Conservation (phyloP, 2,888 invertebrate genomes). For the Chrysina gloriosa region DNA sequence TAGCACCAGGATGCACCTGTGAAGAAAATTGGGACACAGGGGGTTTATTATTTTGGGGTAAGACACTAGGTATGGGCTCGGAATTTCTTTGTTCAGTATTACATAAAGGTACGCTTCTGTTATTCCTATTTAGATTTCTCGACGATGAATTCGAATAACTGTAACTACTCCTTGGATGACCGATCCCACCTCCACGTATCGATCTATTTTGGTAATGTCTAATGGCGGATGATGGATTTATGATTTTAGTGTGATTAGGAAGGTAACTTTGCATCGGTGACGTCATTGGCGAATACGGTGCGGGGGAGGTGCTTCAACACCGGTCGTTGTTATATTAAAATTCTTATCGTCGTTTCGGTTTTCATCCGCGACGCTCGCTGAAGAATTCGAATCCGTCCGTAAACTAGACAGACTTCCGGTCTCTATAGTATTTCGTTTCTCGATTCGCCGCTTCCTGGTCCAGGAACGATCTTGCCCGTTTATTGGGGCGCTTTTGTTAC, state of each 20-base stretch:
- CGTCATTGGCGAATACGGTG: slow-evolving; percentile 44
- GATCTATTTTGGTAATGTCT: slow-evolving; percentile 8
- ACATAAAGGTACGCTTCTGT: slow-evolving; percentile 33
- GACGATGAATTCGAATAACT: not conserved
- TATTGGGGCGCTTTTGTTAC: not conserved
- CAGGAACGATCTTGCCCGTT: slow-evolving; percentile 19
- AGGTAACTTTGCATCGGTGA: slow-evolving; percentile 44
- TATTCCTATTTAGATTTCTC: slow-evolving; percentile 9
- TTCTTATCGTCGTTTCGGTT: slow-evolving; percentile 43
- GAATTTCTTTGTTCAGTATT: slow-evolving; percentile 18
- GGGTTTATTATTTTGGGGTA: slow-evolving; percentile 17
- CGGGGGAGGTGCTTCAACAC: slow-evolving; percentile 44
- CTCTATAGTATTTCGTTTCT: slow-evolving; percentile 44
- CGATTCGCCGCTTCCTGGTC: slow-evolving; percentile 29
- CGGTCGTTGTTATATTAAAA: not conserved
- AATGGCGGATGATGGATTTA: not conserved
- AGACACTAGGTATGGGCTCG: slow-evolving; percentile 33
- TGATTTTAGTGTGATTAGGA: slow-evolving; percentile 46
- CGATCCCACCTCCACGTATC: not conserved
- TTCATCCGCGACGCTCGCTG: slow-evolving; percentile 54
- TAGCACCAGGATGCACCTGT: slow-evolving; percentile 46
- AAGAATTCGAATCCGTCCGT: slow-evolving; percentile 58
- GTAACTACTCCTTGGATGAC: not conserved
- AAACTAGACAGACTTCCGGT: slow-evolving; percentile 54
- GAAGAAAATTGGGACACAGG: slow-evolving; percentile 27